These are phyloP conservation scores for Aepyceros melampus DNA, from an alignment of 2,113 vertebrate species.

Conservation along the genomic window DNA sequence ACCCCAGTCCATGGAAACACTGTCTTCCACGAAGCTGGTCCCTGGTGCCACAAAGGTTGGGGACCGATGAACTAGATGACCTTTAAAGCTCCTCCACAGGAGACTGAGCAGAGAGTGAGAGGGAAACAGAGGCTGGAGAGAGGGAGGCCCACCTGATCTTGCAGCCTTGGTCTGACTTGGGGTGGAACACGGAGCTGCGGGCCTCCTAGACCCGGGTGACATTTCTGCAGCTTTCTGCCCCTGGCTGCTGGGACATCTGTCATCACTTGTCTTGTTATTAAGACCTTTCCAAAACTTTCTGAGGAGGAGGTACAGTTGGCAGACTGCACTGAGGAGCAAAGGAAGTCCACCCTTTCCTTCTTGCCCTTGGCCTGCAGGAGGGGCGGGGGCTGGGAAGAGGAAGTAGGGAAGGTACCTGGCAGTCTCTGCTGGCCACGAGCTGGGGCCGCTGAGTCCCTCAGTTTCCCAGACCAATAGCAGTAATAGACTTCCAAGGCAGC, in stretches of 20 bases:
- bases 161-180: neutral
- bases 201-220: accelerated
- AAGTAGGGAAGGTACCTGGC: no score
- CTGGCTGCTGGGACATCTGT: neutral
- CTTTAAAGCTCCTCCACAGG: neutral
- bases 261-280: neutral
- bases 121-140: neutral
- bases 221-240: neutral
- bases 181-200: neutral
- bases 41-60: neutral
- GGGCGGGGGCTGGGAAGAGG: accelerated
- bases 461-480: neutral
- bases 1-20: neutral
- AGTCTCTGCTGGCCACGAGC: neutral
- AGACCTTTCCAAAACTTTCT: neutral
- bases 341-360: neutral
- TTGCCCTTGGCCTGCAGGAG: neutral
- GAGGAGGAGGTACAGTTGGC: neutral
- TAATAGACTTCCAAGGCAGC: neutral
- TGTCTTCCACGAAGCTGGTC: neutral
- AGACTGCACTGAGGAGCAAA: neutral
- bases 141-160: accelerated
- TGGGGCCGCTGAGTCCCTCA: neutral
- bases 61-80: neutral
- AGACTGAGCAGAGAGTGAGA: neutral